phyloP scores from a whole-genome alignment of 2,888 invertebrate species.

The Ophion obscuratus region DNA sequence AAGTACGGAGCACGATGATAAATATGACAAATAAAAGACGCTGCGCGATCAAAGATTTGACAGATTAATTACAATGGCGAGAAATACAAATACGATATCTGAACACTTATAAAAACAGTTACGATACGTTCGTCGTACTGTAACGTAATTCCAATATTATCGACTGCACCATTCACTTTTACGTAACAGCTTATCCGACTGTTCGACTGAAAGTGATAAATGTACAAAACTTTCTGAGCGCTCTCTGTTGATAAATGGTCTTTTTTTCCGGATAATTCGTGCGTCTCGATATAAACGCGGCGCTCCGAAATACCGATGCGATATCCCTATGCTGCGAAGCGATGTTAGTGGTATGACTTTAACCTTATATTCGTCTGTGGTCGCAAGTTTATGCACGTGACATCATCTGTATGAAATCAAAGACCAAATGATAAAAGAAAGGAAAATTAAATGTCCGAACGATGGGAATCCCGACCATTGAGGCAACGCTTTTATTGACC shows the following conservation, averaged over 20 bases:
- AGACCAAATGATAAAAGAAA: conserved; percentile 72
- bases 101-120: conserved; percentile 35
- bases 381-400: conserved; percentile 76
- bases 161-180: not conserved
- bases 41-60: conserved; percentile 32
- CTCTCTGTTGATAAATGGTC: not conserved
- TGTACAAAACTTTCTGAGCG: not conserved
- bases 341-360: conserved; percentile 74
- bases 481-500: conserved; percentile 54
- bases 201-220: not conserved
- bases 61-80: conserved; percentile 38
- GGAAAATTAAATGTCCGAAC: conserved; percentile 64
- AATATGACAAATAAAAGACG: conserved; percentile 36
- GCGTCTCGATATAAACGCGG: not conserved
- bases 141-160: conserved; percentile 6
- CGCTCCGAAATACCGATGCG: conserved; percentile 41
- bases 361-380: conserved; percentile 75
- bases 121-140: conserved; percentile 27
- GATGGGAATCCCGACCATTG: conserved; percentile 42
- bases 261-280: not conserved
- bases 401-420: conserved; percentile 75
- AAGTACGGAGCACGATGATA: not conserved
- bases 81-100: conserved; percentile 41
- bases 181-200: too few species aligned
- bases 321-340: conserved; percentile 58